These are phyloP conservation scores for Perca schrenkii DNA, from an alignment of 2,113 vertebrate genomes.

Conservation along the genomic window DNA sequence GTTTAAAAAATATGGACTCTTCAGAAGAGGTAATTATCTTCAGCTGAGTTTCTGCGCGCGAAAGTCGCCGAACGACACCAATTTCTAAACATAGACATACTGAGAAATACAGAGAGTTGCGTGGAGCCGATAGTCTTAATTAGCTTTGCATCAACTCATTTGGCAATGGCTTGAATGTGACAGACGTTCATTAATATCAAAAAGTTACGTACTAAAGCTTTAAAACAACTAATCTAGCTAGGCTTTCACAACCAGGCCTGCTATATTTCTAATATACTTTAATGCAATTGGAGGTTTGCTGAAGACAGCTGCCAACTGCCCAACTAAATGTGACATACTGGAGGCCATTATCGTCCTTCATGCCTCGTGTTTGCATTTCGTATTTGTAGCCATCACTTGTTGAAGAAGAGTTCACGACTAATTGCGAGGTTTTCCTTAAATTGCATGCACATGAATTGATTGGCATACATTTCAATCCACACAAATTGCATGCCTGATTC, in stretches of 20 bases:
- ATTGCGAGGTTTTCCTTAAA: not conserved
- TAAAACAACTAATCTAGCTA: slow-evolving; percentile 25
- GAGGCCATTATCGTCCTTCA: not conserved
- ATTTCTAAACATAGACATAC: no score
- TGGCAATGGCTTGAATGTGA: no score
- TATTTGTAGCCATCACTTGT: not conserved
- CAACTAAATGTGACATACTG: not conserved
- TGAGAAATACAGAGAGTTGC: no score
- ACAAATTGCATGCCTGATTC: not conserved
- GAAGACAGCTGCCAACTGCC: no score
- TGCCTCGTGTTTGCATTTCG: not conserved
- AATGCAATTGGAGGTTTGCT: not conserved
- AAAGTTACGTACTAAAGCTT: no score
- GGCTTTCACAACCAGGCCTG: slow-evolving; percentile 16
- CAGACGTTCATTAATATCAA: no score
- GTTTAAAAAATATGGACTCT: no score
- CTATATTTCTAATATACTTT: slow-evolving; percentile 4
- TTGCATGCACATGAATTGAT: not conserved
- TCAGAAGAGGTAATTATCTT: no score
- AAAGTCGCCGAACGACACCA: no score
- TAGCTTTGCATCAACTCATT: no score
- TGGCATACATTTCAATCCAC: not conserved
- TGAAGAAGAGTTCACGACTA: not conserved
- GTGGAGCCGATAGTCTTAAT: no score
- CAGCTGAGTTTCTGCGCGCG: no score